Evolutionary conservation across 2,888 invertebrate species (phyloP).

Genomic region (Caenorhabditis doughertyi): DNA sequence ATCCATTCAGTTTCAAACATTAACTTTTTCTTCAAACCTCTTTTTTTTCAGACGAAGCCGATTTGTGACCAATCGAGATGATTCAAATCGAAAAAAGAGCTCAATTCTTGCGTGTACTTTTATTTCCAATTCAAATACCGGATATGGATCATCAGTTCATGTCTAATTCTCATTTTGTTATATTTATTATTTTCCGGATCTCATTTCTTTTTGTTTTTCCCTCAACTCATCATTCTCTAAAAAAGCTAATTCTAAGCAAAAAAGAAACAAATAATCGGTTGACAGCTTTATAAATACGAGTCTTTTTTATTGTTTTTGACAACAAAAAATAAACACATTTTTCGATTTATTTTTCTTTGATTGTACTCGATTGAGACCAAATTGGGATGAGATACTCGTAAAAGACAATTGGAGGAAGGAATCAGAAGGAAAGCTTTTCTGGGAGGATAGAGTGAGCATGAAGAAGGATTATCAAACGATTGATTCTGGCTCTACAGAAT

Average conservation of each 20-base stretch:
- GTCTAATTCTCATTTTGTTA: constrained; percentile 24
- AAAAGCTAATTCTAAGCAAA: constrained; percentile 10
- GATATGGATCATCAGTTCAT: constrained; percentile 49
- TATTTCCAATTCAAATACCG: constrained; percentile 58
- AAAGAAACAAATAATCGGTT: constrained; percentile 37
- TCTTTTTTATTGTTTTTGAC: neutral
- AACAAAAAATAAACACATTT: constrained; percentile 35
- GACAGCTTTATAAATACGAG: constrained; percentile 61
- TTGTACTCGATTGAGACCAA: constrained; percentile 59
- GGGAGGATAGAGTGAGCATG: neutral
- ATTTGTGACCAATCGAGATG: constrained; percentile 43
- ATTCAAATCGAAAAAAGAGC: constrained; percentile 57
- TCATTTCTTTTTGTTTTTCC: no score
- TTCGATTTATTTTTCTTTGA: neutral
- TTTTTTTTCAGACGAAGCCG: constrained; percentile 40
- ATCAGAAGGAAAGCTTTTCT: constrained; percentile 21
- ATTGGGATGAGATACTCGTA: constrained; percentile 41
- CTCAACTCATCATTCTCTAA: neutral
- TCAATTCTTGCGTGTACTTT: constrained; percentile 62
- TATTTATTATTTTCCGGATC: constrained; percentile 7
- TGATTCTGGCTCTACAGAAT: constrained; percentile 17
- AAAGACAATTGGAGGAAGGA: constrained; percentile 1
- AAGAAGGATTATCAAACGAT: constrained; percentile 14
- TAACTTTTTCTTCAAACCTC: no score
- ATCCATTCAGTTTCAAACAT: neutral